Conservation (phyloP, 2,797 vertebrate genomes). For the Sebastes taczanowskii region DNA sequence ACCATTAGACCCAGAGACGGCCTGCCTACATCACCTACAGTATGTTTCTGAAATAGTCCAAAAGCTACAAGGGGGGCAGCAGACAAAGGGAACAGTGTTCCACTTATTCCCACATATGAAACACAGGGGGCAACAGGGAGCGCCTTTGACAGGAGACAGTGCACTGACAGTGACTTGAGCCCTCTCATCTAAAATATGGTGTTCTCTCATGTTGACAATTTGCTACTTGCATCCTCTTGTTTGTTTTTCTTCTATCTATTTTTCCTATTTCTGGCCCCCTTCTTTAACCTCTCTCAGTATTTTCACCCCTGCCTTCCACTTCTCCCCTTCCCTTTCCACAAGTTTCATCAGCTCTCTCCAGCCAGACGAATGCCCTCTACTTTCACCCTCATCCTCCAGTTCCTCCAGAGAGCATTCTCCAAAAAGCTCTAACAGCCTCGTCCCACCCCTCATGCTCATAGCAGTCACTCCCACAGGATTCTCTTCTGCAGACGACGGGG, state of each 20-base stretch:
- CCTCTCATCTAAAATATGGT: background rate
- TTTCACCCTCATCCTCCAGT: background rate
- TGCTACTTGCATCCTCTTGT: background rate
- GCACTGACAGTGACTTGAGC: background rate
- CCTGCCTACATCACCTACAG: constrained; percentile 14
- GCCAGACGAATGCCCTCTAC: background rate
- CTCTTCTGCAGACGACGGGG: constrained; percentile 3
- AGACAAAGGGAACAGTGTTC: constrained; percentile 31
- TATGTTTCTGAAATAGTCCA: constrained; percentile 8
- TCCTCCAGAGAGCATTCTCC: constrained; percentile 16
- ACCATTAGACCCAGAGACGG: background rate
- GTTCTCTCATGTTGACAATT: background rate
- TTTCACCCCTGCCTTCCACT: background rate
- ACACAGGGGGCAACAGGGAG: constrained; percentile 16
- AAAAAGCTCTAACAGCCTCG: constrained; percentile 14
- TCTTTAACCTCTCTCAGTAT: background rate
- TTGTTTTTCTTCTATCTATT: background rate
- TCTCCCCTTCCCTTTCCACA: background rate
- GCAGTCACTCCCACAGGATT: constrained; percentile 39
- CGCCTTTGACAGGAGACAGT: background rate
- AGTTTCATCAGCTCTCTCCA: background rate
- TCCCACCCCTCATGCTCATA: constrained; percentile 10
- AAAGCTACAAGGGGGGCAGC: background rate
- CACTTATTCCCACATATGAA: background rate
- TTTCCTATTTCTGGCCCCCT: background rate